Conservation (phyloP, 2,113 vertebrate species). For the Hyperoodon ampullatus region DNA sequence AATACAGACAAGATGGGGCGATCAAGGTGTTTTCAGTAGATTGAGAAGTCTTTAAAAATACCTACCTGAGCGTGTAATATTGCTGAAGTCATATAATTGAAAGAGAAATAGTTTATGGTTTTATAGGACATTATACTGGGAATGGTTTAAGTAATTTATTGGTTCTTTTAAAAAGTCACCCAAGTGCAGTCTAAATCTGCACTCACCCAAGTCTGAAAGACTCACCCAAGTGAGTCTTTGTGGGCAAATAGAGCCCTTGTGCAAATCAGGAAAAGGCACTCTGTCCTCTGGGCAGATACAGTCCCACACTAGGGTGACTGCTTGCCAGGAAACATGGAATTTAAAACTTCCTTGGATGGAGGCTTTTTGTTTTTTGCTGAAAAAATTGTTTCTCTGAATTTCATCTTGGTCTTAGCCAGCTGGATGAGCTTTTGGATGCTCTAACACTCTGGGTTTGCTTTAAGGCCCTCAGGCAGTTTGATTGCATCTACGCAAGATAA, state of each 20-base stretch:
- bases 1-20: background rate
- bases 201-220: too few relatives aligned
- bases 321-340: background rate
- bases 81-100: background rate
- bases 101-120: background rate
- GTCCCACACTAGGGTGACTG: too few relatives aligned
- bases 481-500: constrained; percentile 94
- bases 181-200: background rate
- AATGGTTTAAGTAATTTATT: background rate
- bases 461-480: constrained; percentile 94
- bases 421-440: accelerated
- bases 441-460: constrained; percentile 33
- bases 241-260: background rate
- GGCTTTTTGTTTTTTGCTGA: background rate
- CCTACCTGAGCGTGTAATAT: background rate
- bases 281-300: background rate
- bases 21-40: background rate
- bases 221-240: background rate
- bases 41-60: background rate
- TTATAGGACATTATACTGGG: background rate
- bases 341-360: background rate
- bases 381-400: background rate
- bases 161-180: background rate
- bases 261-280: background rate
- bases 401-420: background rate